Base-by-base conservation (phyloP, 2,888 invertebrate genomes). In the Calephelis perditalis region DNA sequence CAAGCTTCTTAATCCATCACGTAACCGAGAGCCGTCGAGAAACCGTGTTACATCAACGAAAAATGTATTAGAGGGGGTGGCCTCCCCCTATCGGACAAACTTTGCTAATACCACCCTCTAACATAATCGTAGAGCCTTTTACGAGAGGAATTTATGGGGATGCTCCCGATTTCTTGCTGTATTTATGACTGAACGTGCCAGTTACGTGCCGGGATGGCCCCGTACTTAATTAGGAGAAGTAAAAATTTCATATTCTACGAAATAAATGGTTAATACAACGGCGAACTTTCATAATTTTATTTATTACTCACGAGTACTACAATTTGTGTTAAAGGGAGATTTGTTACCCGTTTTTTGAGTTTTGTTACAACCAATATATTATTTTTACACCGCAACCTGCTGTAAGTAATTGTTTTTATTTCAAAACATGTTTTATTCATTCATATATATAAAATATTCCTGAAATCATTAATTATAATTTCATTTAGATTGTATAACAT, bases 21-120 rank as follows among this genome's bases (percentile, higher is more conserved):
- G 91, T 91, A 91, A 90, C 86, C 82, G 84, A 83, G 82, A 84
- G 84, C 85, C 89, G 83, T 84, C 89, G 87, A 86, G 89, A 91
- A 91, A 91, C 90, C 90, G 90, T 89, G 91, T 91, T 90, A 91
- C 90, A 91, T 91, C 90, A 89, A 91, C 91, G 91, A 91, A 91
- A 91, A 91, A 91, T 91, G 89, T 91, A 91, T 91, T 91, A 91
- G 86, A 83, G 79, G 81, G 79, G 76, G 82, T 76, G 76, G 73
- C 71, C 71, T 67, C 76, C 81, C 80, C 81, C 80, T 79, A 89
- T 89, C 89, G 88, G 88, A 87, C 89, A 88, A 90, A 90, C 89
- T 90, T 90, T 85, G 87, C 89, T 90, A 90, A 90, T 89, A 90
- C 90, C 89, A 90, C 90, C 89, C 89, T 81, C 89, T 82, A 86